phyloP scores from a whole-genome alignment of 1,140 invertebrate genomes.

The Cheumatopsyche charites region DNA sequence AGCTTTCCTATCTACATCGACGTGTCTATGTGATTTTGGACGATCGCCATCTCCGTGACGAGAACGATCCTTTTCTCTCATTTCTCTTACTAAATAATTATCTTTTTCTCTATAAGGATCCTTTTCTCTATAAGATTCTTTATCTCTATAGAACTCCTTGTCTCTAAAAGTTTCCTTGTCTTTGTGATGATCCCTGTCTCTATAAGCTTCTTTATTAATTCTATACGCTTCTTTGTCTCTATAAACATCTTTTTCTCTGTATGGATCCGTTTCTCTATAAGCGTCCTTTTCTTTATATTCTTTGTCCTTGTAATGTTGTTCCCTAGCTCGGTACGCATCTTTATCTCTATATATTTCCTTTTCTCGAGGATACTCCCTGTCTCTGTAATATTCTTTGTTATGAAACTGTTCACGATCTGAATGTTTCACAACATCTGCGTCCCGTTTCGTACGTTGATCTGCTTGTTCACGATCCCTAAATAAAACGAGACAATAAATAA shows the following conservation, averaged over 20 bases:
- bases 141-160: constrained; percentile 51
- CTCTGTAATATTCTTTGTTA: constrained; percentile 57
- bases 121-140: constrained; percentile 50
- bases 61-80: constrained; percentile 34
- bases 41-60: constrained; percentile 51
- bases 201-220: constrained; percentile 50
- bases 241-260: constrained; percentile 53
- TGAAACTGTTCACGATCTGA: constrained; percentile 52
- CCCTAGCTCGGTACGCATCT: constrained; percentile 56
- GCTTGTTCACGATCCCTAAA: constrained; percentile 52
- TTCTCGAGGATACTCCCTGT: constrained; percentile 49
- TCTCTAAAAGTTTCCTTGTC: constrained; percentile 57
- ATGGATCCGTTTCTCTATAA: constrained; percentile 50
- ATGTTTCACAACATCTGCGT: constrained; percentile 43
- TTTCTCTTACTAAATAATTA: not conserved
- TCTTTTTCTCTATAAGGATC: constrained; percentile 56
- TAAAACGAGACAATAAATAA: not conserved
- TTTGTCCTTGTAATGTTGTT: constrained; percentile 53
- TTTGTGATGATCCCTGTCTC: constrained; percentile 57
- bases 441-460: constrained; percentile 50
- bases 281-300: constrained; percentile 51
- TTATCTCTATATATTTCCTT: constrained; percentile 58
- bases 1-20: constrained; percentile 16
- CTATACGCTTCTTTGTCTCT: constrained; percentile 56
- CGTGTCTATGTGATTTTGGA: constrained; percentile 37